Evolutionary conservation across 1,140 invertebrate genomes (phyloP).

Genomic region (Drosophila chauvacae): DNA sequence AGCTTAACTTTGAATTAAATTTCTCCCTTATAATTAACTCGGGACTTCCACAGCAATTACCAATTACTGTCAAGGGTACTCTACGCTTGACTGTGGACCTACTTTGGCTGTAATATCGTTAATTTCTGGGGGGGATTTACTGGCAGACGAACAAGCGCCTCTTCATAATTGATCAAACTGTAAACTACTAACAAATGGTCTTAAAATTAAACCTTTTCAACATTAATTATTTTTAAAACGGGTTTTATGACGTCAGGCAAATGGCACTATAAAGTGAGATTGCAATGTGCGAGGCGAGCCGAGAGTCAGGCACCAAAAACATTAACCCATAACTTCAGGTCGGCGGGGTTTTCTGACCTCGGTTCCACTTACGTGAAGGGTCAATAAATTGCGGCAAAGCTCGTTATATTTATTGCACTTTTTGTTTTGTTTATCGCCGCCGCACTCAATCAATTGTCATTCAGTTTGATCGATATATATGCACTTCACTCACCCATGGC

Average conservation of each 20-base stretch:
- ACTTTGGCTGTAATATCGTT: background rate
- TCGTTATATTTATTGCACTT: slow-evolving; percentile 31
- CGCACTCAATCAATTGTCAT: slow-evolving; percentile 48
- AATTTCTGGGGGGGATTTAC: slow-evolving; percentile 13
- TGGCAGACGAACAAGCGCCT: slow-evolving; percentile 7
- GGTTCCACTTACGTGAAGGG: slow-evolving; percentile 18
- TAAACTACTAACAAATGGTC: slow-evolving; percentile 37
- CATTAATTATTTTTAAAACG: slow-evolving; percentile 20
- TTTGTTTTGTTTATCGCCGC: slow-evolving; percentile 1
- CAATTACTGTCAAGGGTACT: slow-evolving; percentile 25
- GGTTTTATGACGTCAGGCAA: slow-evolving; percentile 33
- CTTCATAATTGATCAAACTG: slow-evolving; percentile 30
- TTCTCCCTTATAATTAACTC: slow-evolving; percentile 29
- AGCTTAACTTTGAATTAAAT: slow-evolving; percentile 8
- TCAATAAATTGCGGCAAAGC: slow-evolving; percentile 21
- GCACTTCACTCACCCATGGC: slow-evolving; percentile 40
- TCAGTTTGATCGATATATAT: slow-evolving; percentile 35
- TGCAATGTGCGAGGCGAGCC: slow-evolving; percentile 18
- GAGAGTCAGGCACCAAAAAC: slow-evolving; percentile 18
- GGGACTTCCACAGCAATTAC: slow-evolving; percentile 28
- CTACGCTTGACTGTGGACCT: background rate
- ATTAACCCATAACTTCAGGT: slow-evolving; percentile 33
- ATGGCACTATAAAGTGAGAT: background rate
- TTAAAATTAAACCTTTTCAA: slow-evolving; percentile 28
- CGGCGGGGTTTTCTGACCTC: slow-evolving; percentile 21